A percentile compares a stretch with the other conserved stretches of the same genome.
These are phyloP conservation scores for Piprites chloris DNA, from an alignment of 2,113 vertebrate species.

Conservation along the genomic window DNA sequence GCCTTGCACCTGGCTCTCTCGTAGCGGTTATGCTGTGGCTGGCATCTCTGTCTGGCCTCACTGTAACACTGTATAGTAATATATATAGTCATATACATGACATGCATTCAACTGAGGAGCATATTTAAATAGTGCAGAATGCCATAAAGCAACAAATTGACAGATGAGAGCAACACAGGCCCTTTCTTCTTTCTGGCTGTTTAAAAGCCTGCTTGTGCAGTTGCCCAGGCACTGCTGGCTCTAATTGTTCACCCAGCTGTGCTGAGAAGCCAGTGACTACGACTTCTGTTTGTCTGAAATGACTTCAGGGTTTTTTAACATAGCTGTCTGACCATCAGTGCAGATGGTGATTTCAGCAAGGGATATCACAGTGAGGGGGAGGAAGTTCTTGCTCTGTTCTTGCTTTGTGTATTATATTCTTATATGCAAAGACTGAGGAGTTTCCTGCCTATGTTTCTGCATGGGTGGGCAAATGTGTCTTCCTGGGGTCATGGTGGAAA, in stretches of 20 bases:
- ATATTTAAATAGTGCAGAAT: neutral
- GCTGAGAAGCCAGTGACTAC: neutral
- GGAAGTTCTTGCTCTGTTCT: neutral
- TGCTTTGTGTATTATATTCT: neutral
- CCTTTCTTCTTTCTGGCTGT: neutral
- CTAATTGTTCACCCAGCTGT: slow-evolving; percentile 10
- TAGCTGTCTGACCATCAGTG: neutral
- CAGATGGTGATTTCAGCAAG: slow-evolving; percentile 18
- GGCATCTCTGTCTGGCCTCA: neutral
- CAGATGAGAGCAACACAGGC: neutral
- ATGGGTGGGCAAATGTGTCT: neutral
- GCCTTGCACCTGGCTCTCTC: neutral
- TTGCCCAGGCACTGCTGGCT: neutral
- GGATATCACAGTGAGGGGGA: neutral
- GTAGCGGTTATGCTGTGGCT: neutral
- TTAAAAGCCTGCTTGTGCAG: neutral
- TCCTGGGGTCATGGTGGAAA: neutral
- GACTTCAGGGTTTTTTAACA: slow-evolving; percentile 17
- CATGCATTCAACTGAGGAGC: neutral
- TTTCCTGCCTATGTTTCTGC: neutral
- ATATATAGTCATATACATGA: too few species aligned
- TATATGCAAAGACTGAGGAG: neutral
- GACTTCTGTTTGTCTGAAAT: slow-evolving; percentile 1
- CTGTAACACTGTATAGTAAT: neutral
- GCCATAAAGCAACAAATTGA: neutral